A percentile compares a stretch with the other conserved stretches of the same genome.
Conservation (phyloP, 2,113 vertebrate species). For the Psittacula cyanocephala region DNA sequence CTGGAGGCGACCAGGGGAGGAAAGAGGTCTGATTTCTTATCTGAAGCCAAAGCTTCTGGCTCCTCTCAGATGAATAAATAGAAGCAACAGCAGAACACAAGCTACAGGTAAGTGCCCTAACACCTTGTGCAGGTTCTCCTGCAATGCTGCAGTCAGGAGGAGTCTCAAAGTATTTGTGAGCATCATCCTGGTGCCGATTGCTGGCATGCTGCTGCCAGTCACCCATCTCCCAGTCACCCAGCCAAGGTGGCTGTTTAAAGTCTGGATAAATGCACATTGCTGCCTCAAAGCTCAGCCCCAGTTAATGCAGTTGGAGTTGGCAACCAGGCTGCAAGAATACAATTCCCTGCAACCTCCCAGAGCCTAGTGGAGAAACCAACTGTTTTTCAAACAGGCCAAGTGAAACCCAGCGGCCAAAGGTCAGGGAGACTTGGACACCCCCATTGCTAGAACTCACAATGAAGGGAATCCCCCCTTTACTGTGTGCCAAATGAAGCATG, state of each 20-base stretch:
- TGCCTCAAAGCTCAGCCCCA: neutral
- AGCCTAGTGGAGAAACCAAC: neutral
- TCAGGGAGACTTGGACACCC: neutral
- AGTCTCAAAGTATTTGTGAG: neutral
- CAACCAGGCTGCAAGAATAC: neutral
- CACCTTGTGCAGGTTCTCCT: neutral
- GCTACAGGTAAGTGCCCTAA: neutral
- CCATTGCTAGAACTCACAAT: neutral
- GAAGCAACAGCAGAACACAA: neutral
- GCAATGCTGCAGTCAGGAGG: accelerated
- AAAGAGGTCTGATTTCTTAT: neutral
- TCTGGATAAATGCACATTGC: neutral
- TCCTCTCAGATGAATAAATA: neutral
- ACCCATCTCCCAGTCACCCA: neutral
- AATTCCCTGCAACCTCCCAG: neutral
- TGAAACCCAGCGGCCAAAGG: neutral
- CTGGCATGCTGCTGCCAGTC: accelerated
- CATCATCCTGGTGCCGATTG: neutral
- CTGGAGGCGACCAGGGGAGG: neutral
- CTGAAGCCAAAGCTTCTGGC: neutral
- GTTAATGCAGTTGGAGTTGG: neutral
- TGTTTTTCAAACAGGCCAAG: neutral
- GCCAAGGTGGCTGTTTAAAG: neutral
- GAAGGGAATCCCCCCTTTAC: neutral
- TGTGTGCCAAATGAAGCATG: neutral